These are phyloP conservation scores for Drosophila setosimentum DNA, from an alignment of 2,888 invertebrate genomes.

Conservation along the genomic window DNA sequence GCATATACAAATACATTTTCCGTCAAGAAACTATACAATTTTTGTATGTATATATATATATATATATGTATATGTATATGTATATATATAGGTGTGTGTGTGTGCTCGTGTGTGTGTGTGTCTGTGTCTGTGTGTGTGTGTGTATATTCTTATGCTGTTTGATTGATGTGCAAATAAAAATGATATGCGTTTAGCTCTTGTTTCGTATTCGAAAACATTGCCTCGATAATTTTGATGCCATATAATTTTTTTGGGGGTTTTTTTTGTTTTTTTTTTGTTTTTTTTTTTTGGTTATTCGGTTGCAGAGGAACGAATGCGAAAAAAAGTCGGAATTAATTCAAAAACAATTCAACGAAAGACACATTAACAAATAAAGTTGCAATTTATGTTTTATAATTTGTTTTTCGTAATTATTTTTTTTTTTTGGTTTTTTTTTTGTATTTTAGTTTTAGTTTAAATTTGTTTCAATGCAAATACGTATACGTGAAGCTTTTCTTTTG, in stretches of 20 bases:
- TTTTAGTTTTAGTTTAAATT: constrained; percentile 18
- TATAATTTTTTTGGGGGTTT: constrained; percentile 15
- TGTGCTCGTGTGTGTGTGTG: constrained; percentile 10
- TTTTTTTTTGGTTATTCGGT: constrained; percentile 21
- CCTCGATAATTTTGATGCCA: constrained; percentile 30
- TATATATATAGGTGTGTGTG: constrained; percentile 9
- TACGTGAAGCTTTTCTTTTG: constrained; percentile 52
- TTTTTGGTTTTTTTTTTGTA: not conserved
- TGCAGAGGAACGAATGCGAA: constrained; percentile 13
- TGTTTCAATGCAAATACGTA: constrained; percentile 53
- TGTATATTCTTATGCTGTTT: not conserved
- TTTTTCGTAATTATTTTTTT: not conserved
- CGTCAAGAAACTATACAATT: not conserved
- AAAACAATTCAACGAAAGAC: constrained; percentile 24
- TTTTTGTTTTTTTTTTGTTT: no score
- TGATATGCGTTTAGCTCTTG: constrained; percentile 31
- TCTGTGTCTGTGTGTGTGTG: constrained; percentile 3
- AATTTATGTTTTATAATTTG: constrained; percentile 27
- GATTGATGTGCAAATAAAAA: constrained; percentile 32
- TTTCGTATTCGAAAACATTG: constrained; percentile 19
- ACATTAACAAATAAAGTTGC: constrained; percentile 36
- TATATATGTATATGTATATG: not conserved
- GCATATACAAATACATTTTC: not conserved
- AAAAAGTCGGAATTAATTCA: constrained; percentile 12
- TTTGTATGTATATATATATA: not conserved